phyloP scores from a whole-genome alignment of 2,888 invertebrate genomes.

The Blastobasis lacticolella region DNA sequence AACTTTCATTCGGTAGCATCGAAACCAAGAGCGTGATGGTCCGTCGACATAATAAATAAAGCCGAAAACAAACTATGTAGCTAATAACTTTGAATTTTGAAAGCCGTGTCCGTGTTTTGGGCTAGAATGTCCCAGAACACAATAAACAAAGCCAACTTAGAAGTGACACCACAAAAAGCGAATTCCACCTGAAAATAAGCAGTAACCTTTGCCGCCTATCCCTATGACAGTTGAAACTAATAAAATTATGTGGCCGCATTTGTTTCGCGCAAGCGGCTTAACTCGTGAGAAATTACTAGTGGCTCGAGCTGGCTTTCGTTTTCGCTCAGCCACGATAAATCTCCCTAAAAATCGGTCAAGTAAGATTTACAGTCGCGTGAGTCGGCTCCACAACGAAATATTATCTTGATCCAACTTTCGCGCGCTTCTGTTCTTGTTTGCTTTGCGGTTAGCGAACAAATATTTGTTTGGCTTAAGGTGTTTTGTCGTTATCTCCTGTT shows the following conservation, averaged over 20 bases:
- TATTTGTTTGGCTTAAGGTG: too few species aligned
- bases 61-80: too few species aligned
- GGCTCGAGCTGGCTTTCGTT: constrained; percentile 31
- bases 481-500: too few species aligned
- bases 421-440: too few species aligned
- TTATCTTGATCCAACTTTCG: background rate
- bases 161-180: background rate
- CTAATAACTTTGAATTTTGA: too few species aligned
- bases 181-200: background rate
- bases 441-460: too few species aligned
- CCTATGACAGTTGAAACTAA: constrained; percentile 27
- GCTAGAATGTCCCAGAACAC: too few species aligned
- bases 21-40: too few species aligned
- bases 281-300: constrained; percentile 37
- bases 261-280: constrained; percentile 30
- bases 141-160: background rate
- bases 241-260: constrained; percentile 52
- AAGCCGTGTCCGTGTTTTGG: too few species aligned
- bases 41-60: too few species aligned
- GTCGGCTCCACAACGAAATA: background rate
- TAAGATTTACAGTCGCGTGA: constrained; percentile 21
- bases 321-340: constrained; percentile 42
- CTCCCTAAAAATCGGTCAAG: constrained; percentile 36
- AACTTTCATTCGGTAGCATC: too few species aligned
- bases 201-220: background rate